Conservation (phyloP, 1,140 invertebrate genomes). For the Elysia chlorotica region DNA sequence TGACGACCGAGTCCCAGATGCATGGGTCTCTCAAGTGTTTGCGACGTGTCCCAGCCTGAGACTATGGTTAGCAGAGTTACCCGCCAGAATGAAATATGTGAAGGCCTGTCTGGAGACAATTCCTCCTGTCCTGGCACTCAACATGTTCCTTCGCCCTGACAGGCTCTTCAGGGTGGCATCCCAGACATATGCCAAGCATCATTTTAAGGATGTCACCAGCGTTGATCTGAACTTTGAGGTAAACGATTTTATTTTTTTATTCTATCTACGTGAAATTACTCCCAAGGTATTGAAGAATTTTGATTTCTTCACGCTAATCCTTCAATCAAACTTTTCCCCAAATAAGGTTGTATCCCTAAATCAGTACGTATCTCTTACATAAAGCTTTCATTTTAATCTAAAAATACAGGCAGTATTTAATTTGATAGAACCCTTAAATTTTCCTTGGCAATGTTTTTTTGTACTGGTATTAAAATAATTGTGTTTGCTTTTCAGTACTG, state of each 20-base stretch:
- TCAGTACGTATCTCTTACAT: background rate
- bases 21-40: slow-evolving; percentile 44
- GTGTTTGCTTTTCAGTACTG: too few species aligned
- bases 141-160: slow-evolving; percentile 52
- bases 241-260: background rate
- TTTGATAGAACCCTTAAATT: background rate
- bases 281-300: background rate
- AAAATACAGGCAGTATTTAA: background rate
- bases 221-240: slow-evolving; percentile 50
- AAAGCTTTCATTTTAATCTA: background rate
- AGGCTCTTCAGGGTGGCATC: slow-evolving; percentile 50
- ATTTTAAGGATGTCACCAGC: slow-evolving; percentile 50
- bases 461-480: too few species aligned
- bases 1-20: slow-evolving; percentile 38
- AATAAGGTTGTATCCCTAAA: background rate
- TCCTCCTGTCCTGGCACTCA: slow-evolving; percentile 36
- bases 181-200: slow-evolving; percentile 47
- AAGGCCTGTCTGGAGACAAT: slow-evolving; percentile 29
- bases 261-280: background rate
- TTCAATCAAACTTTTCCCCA: background rate
- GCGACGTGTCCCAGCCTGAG: slow-evolving; percentile 34
- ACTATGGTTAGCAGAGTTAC: slow-evolving; percentile 43
- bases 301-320: background rate
- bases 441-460: too few species aligned
- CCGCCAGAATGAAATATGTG: slow-evolving; percentile 29